Conservation (phyloP, 2,888 invertebrate genomes). For the Aethes cnicana region DNA sequence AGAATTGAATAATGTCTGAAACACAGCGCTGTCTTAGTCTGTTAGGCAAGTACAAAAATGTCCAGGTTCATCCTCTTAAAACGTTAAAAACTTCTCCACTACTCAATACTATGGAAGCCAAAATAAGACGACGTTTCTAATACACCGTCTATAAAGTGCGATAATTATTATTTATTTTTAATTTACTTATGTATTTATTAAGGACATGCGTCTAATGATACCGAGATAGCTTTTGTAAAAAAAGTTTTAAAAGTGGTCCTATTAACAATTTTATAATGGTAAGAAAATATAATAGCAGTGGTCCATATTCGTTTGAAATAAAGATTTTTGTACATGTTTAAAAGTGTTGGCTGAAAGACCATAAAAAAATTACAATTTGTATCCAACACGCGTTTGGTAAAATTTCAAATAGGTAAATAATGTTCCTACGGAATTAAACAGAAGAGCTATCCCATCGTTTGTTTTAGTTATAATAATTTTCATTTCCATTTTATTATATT, state of each 20-base stretch:
- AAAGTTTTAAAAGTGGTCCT: constrained; percentile 63
- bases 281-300: constrained; percentile 68
- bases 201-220: constrained; percentile 54
- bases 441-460: constrained; percentile 67
- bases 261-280: constrained; percentile 51
- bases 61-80: constrained; percentile 39
- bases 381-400: constrained; percentile 27
- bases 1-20: constrained; percentile 20
- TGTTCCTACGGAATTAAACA: constrained; percentile 42
- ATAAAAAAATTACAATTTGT: constrained; percentile 24
- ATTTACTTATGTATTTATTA: constrained; percentile 43
- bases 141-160: constrained; percentile 54
- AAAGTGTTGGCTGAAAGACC: constrained; percentile 25
- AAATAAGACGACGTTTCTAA: constrained; percentile 60
- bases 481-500: constrained; percentile 47
- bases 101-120: constrained; percentile 79
- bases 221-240: constrained; percentile 71
- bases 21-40: constrained; percentile 27
- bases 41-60: constrained; percentile 70
- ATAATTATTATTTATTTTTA: constrained; percentile 38
- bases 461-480: constrained; percentile 52
- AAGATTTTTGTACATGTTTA: constrained; percentile 27
- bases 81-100: constrained; percentile 39
- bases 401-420: constrained; percentile 30
- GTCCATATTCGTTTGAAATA: constrained; percentile 58